phyloP scores from a whole-genome alignment of 2,113 vertebrate genomes.

The Mus spicilegus region DNA sequence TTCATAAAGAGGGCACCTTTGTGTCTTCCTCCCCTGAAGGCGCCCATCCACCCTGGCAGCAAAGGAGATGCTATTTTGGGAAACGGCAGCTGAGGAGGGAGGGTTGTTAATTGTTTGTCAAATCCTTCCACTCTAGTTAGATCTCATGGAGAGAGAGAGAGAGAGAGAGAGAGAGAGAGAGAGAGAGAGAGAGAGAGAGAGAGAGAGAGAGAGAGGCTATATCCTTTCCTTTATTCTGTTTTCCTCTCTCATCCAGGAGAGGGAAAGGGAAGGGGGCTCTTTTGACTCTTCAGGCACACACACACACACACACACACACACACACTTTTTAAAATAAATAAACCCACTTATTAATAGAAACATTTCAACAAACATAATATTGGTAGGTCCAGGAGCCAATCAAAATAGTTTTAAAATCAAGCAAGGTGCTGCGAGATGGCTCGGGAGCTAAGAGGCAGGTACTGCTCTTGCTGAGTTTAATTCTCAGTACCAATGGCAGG shows the following conservation, averaged over 20 bases:
- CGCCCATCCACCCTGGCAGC: conserved; percentile 72
- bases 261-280: neutral
- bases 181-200: conserved; percentile 59
- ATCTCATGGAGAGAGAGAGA: conserved; percentile 71
- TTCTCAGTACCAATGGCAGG: no score
- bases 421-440: neutral
- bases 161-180: conserved; percentile 53
- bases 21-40: conserved; percentile 78
- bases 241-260: neutral
- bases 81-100: conserved; percentile 87
- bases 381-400: neutral
- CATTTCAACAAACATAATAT: neutral
- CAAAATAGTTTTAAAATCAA: neutral
- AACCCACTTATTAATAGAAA: conserved; percentile 9
- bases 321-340: conserved; percentile 1
- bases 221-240: conserved; percentile 55
- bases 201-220: conserved; percentile 63
- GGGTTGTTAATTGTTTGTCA: conserved; percentile 88
- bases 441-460: neutral
- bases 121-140: conserved; percentile 82
- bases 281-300: neutral
- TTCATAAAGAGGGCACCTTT: conserved; percentile 83
- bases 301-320: neutral
- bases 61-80: conserved; percentile 86
- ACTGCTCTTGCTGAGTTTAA: no score